Conservation (phyloP, 1,140 invertebrate species). For the Medauroidea extradentata region DNA sequence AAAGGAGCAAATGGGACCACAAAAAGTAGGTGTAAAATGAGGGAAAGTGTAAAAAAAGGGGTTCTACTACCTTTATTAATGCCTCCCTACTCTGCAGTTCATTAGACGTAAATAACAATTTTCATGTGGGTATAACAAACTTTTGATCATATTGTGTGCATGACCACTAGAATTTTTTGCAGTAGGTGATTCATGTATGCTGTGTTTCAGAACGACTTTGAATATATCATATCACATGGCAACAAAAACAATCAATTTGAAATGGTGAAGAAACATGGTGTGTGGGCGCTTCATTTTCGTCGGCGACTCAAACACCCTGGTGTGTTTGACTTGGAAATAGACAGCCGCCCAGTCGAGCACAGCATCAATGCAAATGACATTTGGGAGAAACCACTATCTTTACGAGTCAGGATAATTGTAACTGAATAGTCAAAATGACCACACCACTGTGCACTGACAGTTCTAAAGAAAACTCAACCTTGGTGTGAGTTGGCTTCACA, state of each 20-base stretch:
- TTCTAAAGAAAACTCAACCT: neutral
- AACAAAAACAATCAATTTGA: conserved; percentile 63
- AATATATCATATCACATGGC: conserved; percentile 60
- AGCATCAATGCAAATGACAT: conserved; percentile 12
- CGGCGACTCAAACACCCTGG: conserved; percentile 51
- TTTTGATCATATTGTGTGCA: no score
- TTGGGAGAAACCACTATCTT: conserved; percentile 52
- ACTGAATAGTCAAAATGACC: conserved; percentile 30
- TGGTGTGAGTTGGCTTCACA: neutral
- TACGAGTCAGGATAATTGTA: conserved; percentile 48
- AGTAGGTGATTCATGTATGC: no score
- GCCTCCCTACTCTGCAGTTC: no score
- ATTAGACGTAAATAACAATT: no score
- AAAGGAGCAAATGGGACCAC: no score
- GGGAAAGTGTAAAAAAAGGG: no score
- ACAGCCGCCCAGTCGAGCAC: conserved; percentile 43
- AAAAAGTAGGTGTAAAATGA: no score
- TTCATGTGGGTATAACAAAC: no score
- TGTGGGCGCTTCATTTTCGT: conserved; percentile 60
- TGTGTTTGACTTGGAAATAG: conserved; percentile 54
- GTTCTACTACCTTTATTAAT: no score
- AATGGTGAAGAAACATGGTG: conserved; percentile 56
- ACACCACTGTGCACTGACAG: neutral
- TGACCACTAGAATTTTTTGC: no score
- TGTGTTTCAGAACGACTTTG: conserved; percentile 50